phyloP scores from a whole-genome alignment of 2,888 invertebrate genomes.

The Fragum fragum region DNA sequence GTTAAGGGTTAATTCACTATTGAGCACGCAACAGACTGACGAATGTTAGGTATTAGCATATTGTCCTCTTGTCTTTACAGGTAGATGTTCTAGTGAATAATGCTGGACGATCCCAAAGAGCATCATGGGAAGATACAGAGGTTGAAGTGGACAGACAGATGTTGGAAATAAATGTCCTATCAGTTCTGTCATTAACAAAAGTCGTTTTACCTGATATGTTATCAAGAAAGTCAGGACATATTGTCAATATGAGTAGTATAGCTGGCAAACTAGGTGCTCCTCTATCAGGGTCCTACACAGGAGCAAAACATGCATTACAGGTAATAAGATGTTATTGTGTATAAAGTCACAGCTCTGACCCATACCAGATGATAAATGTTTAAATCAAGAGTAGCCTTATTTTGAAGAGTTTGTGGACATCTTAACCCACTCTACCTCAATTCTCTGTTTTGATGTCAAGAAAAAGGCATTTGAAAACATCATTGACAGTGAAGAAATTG shows the following conservation, averaged over 20 bases:
- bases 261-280: conserved; percentile 90
- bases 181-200: conserved; percentile 91
- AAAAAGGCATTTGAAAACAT: too few relatives aligned
- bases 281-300: conserved; percentile 88
- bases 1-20: too few relatives aligned
- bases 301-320: conserved; percentile 92
- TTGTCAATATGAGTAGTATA: conserved; percentile 92
- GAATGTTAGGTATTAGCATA: too few relatives aligned
- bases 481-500: too few relatives aligned
- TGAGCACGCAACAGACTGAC: too few relatives aligned
- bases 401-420: too few relatives aligned
- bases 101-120: conserved; percentile 93
- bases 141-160: conserved; percentile 91
- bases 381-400: too few relatives aligned
- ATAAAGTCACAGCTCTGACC: too few relatives aligned
- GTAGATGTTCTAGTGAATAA: conserved; percentile 94
- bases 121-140: conserved; percentile 91
- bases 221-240: conserved; percentile 89
- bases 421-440: too few relatives aligned
- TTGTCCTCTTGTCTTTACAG: conserved; percentile 83
- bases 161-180: conserved; percentile 93
- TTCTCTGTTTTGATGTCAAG: too few relatives aligned
- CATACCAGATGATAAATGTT: too few relatives aligned
- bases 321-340: too few relatives aligned
- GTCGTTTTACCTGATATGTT: conserved; percentile 90